Percentiles rank a stretch among this genome's conserved stretches.
Evolutionary conservation across 2,888 invertebrate genomes (phyloP).

Genomic region (Conistra vaccinii): DNA sequence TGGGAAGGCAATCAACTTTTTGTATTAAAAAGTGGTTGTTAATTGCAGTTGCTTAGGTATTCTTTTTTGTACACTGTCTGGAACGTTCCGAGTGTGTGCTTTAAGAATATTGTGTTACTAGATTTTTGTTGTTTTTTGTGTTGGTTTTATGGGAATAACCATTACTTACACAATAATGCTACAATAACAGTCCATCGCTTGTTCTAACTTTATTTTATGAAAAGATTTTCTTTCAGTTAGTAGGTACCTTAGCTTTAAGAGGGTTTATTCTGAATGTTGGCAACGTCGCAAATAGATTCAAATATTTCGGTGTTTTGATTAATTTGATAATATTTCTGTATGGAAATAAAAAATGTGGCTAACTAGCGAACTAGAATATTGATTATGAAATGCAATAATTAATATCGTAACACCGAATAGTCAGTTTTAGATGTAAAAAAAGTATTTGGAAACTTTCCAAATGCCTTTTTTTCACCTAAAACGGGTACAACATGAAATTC

Average conservation of each 20-base stretch:
- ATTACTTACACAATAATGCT: constrained; percentile 6
- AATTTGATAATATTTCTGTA: no score
- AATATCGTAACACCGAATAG: no score
- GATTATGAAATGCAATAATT: no score
- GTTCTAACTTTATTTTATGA: constrained; percentile 17
- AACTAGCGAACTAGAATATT: no score
- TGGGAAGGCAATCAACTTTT: constrained; percentile 60
- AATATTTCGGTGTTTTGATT: no score
- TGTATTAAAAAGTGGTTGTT: constrained; percentile 72
- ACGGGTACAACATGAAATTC: no score
- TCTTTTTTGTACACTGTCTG: constrained; percentile 68
- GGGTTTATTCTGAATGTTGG: no score
- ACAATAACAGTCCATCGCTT: background rate
- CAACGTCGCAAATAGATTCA: no score
- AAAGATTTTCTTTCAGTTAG: background rate
- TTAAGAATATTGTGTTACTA: constrained; percentile 64
- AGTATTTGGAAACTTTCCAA: no score
- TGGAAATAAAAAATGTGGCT: no score
- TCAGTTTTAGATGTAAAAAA: no score
- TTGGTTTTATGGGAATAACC: constrained; percentile 39
- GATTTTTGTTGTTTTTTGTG: constrained; percentile 50
- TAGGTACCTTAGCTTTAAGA: background rate
- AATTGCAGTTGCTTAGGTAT: constrained; percentile 74
- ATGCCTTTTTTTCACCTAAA: no score
- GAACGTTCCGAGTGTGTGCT: constrained; percentile 60